phyloP scores from a whole-genome alignment of 2,113 vertebrate genomes.

The Solea solea region DNA sequence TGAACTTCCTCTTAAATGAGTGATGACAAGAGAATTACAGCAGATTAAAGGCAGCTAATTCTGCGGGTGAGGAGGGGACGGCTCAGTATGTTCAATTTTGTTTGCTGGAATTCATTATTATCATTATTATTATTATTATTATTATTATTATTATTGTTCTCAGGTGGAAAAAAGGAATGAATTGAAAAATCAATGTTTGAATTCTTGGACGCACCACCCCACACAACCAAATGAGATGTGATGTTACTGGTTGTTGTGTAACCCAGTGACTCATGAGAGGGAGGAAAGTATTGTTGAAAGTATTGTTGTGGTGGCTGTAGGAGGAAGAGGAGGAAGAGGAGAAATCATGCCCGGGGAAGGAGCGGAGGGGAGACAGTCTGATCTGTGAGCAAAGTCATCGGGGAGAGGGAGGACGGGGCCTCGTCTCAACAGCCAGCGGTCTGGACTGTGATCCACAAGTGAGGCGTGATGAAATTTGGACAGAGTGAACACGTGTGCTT shows the following conservation, averaged over 20 bases:
- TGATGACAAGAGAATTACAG: constrained; percentile 55
- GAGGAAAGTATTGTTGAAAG: constrained; percentile 61
- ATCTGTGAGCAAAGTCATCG: constrained; percentile 63
- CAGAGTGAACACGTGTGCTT: constrained; percentile 33
- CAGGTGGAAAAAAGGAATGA: constrained; percentile 23
- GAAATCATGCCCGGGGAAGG: constrained; percentile 46
- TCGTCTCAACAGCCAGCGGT: constrained; percentile 44
- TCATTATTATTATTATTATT: no score
- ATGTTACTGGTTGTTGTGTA: constrained; percentile 73
- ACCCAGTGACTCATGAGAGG: constrained; percentile 73
- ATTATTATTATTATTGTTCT: background rate
- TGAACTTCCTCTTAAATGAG: constrained; percentile 24
- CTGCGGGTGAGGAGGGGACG: constrained; percentile 12
- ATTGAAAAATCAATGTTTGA: constrained; percentile 57
- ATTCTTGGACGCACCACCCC: constrained; percentile 23
- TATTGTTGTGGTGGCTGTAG: constrained; percentile 57
- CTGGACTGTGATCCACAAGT: constrained; percentile 47
- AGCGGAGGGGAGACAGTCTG: constrained; percentile 40
- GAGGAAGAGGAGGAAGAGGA: constrained; percentile 50
- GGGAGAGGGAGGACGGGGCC: constrained; percentile 45
- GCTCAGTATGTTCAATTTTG: constrained; percentile 18
- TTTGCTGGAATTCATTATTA: constrained; percentile 26
- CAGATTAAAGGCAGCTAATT: constrained; percentile 36
- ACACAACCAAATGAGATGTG: constrained; percentile 46
- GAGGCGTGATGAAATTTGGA: constrained; percentile 47